Evolutionary conservation across 2,888 invertebrate genomes (phyloP), one percentile per base, ranked within the genome.

Genomic region (Heliconius aoede): DNA sequence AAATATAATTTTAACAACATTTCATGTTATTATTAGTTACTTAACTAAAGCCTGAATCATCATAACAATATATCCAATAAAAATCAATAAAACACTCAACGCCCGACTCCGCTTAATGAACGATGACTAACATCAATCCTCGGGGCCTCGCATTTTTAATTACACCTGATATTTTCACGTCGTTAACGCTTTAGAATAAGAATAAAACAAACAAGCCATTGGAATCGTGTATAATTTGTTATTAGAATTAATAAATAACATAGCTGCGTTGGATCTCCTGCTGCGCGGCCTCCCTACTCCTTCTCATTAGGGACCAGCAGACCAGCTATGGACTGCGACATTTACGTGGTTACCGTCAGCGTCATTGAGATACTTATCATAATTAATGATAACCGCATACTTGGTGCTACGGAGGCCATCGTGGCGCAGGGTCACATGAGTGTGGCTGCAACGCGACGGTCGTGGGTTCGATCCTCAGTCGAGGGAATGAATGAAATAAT

Each of bases 171-270:
- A 90, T 92, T 93, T 93, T 92, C 91, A 91, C 91, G 87, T 93
- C 91, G 90, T 94, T 92, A 92, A 91, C 87, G 85, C 88, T 72
- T 60, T 60, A 36, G 40, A 72, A 72, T 72, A 89, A 93, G 90
- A 89, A 91, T 64, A 93, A 64, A 89, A 91, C 88, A 90, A 92
- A 92, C 94, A 94, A 93, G 91, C 92, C 92, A 91, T 87, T 91
- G 89, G 89, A 88, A 89, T 87, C 85, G 86, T 72, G 72, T 89
- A 87, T 80, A 87, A 89, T 87, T 87, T 88, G 91, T 91, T 91
- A 91, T 92, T 92, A 92, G 92, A 92, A 92, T 92, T 92, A 91
- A 92, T 92, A 92, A 93, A 89, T 91, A 91, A 91, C 91, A 28
- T 75, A 69, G 58, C 9, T 86, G 88, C 85, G 87, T 85, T 84